Evolutionary conservation across 2,888 invertebrate genomes (phyloP).

Genomic region (Lasioglossum zephyrum): DNA sequence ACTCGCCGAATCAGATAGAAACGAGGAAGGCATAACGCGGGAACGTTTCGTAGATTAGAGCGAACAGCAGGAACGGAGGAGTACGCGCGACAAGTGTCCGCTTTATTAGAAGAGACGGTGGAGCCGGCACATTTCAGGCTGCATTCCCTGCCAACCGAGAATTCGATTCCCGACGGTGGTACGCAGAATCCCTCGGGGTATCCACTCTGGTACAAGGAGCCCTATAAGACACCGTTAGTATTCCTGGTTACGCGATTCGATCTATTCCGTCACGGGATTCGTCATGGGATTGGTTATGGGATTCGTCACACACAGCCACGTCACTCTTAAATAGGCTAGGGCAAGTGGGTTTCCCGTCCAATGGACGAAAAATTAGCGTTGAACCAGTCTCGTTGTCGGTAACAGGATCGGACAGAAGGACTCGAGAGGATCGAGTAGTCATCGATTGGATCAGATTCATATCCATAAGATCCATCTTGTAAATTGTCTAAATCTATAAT

Average conservation of each 20-base stretch:
- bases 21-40: not conserved
- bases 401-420: constrained; percentile 11
- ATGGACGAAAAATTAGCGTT: constrained; percentile 24
- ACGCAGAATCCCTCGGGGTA: constrained; percentile 62
- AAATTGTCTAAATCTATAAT: not conserved
- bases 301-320: constrained; percentile 4
- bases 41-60: constrained; percentile 68
- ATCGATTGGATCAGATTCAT: not conserved
- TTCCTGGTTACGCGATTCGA: constrained; percentile 42
- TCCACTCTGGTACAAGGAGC: constrained; percentile 77
- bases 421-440: not conserved
- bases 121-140: constrained; percentile 76
- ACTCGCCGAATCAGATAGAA: not conserved
- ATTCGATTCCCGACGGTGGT: constrained; percentile 69
- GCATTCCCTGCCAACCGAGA: constrained; percentile 68
- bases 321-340: constrained; percentile 46
- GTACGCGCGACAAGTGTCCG: constrained; percentile 75
- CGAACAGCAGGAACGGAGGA: constrained; percentile 69
- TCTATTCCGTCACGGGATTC: constrained; percentile 14
- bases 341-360: constrained; percentile 28
- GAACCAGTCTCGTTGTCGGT: not conserved
- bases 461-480: not conserved
- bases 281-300: not conserved
- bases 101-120: constrained; percentile 73
- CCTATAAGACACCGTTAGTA: constrained; percentile 73